Evolutionary conservation across 1,140 invertebrate genomes (phyloP).

Genomic region (Bombus pyrosoma): DNA sequence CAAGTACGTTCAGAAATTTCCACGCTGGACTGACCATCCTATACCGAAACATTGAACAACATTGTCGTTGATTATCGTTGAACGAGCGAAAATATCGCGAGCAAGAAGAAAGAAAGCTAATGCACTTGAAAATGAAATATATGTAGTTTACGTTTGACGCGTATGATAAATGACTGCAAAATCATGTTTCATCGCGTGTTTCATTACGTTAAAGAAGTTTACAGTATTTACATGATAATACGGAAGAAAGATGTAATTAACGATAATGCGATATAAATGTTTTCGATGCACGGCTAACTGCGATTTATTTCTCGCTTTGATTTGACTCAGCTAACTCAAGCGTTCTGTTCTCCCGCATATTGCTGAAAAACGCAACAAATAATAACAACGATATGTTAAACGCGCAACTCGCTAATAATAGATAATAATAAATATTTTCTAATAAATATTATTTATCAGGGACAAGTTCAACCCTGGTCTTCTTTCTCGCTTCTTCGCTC

Average conservation of each 20-base stretch:
- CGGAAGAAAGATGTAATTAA: background rate
- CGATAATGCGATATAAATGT: background rate
- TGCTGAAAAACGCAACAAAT: too few relatives aligned
- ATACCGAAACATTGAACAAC: constrained; percentile 21
- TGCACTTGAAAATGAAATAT: background rate
- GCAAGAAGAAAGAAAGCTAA: background rate
- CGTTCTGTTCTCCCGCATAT: too few relatives aligned
- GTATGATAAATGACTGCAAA: too few relatives aligned
- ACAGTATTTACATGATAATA: background rate
- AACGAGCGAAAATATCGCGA: background rate
- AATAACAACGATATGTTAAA: too few relatives aligned
- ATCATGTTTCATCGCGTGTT: background rate
- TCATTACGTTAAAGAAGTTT: background rate
- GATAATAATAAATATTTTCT: too few relatives aligned
- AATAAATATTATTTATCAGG: too few relatives aligned
- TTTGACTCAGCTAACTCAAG: fast-evolving
- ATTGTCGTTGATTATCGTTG: background rate
- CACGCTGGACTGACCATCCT: constrained; percentile 76
- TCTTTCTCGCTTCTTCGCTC: fast-evolving
- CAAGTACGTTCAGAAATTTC: constrained; percentile 81
- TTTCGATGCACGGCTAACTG: too few relatives aligned
- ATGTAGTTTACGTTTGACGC: too few relatives aligned
- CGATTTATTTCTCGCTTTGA: background rate
- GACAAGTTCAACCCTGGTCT: too few relatives aligned
- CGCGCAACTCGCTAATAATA: too few relatives aligned